phyloP scores from a whole-genome alignment of 2,888 invertebrate genomes.

The Drosophila eohydei region DNA sequence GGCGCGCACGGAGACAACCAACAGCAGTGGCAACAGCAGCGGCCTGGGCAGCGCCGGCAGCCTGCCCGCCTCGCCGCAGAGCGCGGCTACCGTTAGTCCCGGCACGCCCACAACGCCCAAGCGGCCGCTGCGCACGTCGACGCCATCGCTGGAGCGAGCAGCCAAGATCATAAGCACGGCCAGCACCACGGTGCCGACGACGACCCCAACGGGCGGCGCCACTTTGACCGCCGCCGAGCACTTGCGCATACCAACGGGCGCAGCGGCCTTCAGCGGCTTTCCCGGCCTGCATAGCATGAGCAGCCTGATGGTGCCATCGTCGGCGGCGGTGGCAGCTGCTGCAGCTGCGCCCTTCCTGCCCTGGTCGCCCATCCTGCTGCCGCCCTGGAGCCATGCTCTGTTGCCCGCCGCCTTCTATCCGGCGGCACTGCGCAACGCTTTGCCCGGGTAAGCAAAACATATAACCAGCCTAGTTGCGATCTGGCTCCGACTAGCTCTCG shows the following conservation, averaged over 20 bases:
- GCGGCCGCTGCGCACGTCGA: slow-evolving; percentile 72
- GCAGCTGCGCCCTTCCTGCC: slow-evolving; percentile 89
- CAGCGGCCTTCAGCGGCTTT: slow-evolving; percentile 82
- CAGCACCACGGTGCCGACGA: slow-evolving; percentile 75
- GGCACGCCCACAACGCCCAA: slow-evolving; percentile 70
- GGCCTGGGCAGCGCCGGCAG: slow-evolving; percentile 70
- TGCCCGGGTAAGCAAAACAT: slow-evolving; percentile 88
- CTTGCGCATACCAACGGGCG: slow-evolving; percentile 82
- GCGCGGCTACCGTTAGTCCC: slow-evolving; percentile 62
- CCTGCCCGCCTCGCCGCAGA: slow-evolving; percentile 56
- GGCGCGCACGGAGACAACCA: slow-evolving; percentile 40
- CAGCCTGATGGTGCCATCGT: slow-evolving; percentile 83
- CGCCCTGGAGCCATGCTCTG: slow-evolving; percentile 90
- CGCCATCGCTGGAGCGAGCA: slow-evolving; percentile 63
- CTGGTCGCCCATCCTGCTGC: slow-evolving; percentile 90
- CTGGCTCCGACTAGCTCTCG: no score
- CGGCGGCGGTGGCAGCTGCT: slow-evolving; percentile 87
- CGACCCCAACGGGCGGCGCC: slow-evolving; percentile 52
- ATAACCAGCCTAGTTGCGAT: not conserved
- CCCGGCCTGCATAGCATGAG: slow-evolving; percentile 82
- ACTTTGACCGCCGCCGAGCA: slow-evolving; percentile 72
- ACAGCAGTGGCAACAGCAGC: slow-evolving; percentile 64
- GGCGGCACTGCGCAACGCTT: slow-evolving; percentile 89
- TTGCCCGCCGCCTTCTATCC: slow-evolving; percentile 90
- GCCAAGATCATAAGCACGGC: slow-evolving; percentile 63